A percentile compares a stretch with the other conserved stretches of the same genome.
phyloP scores from a whole-genome alignment of 2,888 invertebrate genomes.

The Macrosiphum euphorbiae region DNA sequence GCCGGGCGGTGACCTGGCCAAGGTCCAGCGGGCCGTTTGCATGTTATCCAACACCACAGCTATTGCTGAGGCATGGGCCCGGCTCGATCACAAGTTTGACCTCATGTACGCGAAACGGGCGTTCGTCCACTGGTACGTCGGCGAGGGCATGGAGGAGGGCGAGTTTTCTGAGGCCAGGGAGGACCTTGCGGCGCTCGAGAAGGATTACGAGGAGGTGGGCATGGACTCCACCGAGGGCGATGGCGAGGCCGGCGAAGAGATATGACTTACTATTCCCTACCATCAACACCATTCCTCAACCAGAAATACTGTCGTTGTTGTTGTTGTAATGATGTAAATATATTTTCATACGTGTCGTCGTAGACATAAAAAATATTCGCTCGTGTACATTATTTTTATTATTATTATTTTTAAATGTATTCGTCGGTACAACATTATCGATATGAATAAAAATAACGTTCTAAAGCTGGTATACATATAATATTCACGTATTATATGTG shows the following conservation, averaged over 20 bases:
- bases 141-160: conserved; percentile 86
- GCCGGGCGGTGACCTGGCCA: conserved; percentile 74
- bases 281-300: too few relatives aligned
- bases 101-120: conserved; percentile 80
- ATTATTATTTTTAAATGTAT: not conserved
- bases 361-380: not conserved
- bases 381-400: not conserved
- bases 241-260: conserved; percentile 74
- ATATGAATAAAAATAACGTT: too few relatives aligned
- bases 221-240: conserved; percentile 76
- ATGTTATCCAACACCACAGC: conserved; percentile 80
- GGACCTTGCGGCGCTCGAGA: conserved; percentile 80
- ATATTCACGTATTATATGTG: too few relatives aligned
- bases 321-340: not conserved
- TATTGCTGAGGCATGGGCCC: conserved; percentile 78
- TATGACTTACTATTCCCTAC: conserved; percentile 52
- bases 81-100: conserved; percentile 79
- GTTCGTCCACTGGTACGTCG: conserved; percentile 83
- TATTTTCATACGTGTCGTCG: not conserved
- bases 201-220: conserved; percentile 82
- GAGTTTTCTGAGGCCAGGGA: conserved; percentile 86
- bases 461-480: too few relatives aligned
- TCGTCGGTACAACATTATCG: not conserved
- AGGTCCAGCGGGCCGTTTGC: conserved; percentile 77
- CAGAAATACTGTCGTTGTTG: conserved; percentile 4